Conservation (phyloP, 2,113 vertebrate species). For the Hystrix cristata region DNA sequence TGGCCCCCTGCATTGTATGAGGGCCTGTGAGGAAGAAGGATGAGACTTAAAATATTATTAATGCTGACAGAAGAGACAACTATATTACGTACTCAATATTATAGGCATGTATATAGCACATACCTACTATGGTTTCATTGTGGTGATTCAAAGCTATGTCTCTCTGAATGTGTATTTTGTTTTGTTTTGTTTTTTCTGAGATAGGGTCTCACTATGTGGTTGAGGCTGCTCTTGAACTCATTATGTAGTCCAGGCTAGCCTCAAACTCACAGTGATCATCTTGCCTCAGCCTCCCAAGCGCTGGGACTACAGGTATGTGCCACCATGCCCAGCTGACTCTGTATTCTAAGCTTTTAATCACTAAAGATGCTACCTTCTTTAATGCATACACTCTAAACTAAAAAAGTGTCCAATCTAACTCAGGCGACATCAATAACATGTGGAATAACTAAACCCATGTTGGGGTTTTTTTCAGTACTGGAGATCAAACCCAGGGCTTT, state of each 20-base stretch:
- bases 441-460: background rate
- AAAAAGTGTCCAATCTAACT: constrained; percentile 28
- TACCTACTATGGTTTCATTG: background rate
- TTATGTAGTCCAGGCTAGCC: no score
- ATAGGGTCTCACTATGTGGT: no score
- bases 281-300: no score
- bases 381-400: background rate
- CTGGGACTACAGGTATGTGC: no score
- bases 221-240: no score
- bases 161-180: constrained; percentile 1
- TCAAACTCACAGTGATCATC: no score
- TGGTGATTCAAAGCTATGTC: background rate
- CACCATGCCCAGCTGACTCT: background rate
- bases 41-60: background rate
- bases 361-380: constrained; percentile 16
- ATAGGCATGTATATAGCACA: background rate
- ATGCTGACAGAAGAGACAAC: background rate
- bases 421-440: constrained; percentile 2
- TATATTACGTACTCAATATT: background rate
- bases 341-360: constrained; percentile 42
- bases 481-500: background rate
- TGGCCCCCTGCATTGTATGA: background rate
- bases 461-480: background rate
- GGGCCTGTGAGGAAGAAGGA: background rate
- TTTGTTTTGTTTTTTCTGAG: no score